Evolutionary conservation across 2,113 vertebrate species (phyloP), one percentile per base, ranked within the genome.

Genomic region (Lepus europaeus): DNA sequence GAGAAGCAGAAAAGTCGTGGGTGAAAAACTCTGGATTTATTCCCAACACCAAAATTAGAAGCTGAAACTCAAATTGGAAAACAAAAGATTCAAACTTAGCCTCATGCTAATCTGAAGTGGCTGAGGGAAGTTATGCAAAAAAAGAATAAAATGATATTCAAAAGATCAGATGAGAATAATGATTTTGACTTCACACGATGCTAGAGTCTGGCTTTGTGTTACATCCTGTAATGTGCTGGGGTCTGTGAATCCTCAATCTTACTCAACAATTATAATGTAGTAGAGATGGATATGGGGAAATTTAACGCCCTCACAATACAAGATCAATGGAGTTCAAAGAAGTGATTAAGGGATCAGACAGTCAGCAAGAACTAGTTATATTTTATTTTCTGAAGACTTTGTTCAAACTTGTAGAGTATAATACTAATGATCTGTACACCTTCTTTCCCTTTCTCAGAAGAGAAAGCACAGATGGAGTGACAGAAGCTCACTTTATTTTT

Each of bases 401-500:
- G 39, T 90, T 97, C 89, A 95, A 94, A 93, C 84, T 95, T 68
- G 69, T 72, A 94, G 66, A 91, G 92, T 96, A 31, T 89, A 95
- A 92, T 91, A 90, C 91, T 95, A 97, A 93, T 85, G 87, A 73
- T 93, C 76, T 45, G 84, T 83, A 96, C 13, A 97, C 95, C 96
- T 97, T 96, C 95, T 96, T 97, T 96, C 94, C 95, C 90, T 97
- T 96, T 96, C 96, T 97, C 96, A 96, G 94, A 97, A 96, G 91
- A 96, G 90, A 95, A 95, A 91, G 96, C 96, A 95, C 97, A 97
- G 95, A 97, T 97, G 97, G 97, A 93, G 73, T 56, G 69, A 95
- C 97, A 97, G 97, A 97, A 97, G 96, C 96, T 97, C 27, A 66
- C 20, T 97, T 97, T 97, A 97, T 97, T 97, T 97, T 97, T 97